phyloP scores from a whole-genome alignment of 92 coral and sea anemone genomes.

The Heteractis magnifica region DNA sequence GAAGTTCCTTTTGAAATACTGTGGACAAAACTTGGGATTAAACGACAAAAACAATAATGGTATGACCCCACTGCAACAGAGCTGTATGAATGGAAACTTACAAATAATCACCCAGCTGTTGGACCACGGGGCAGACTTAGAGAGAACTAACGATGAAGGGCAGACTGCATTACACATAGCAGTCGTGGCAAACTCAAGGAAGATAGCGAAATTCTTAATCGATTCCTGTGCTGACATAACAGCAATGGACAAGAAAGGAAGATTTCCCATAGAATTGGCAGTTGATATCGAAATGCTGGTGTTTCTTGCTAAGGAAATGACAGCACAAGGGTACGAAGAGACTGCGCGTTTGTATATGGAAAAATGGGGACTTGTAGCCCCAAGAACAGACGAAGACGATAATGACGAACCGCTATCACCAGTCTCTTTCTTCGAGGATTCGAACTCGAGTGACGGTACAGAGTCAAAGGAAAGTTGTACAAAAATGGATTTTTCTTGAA shows the following conservation, averaged over 20 bases:
- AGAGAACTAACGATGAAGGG: constrained; percentile 59
- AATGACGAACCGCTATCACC: constrained; percentile 51
- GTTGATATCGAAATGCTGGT: constrained; percentile 66
- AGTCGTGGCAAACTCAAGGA: constrained; percentile 55
- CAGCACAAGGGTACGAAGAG: constrained; percentile 66
- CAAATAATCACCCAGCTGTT: constrained; percentile 53
- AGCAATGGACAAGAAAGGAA: constrained; percentile 63
- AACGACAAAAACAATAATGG: constrained; percentile 69
- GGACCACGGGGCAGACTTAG: constrained; percentile 71
- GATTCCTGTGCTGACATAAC: constrained; percentile 81
- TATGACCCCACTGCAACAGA: constrained; percentile 77
- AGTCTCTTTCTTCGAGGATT: constrained; percentile 34
- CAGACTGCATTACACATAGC: constrained; percentile 72
- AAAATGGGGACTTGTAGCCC: constrained; percentile 67
- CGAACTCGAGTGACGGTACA: constrained; percentile 31
- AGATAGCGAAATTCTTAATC: constrained; percentile 62
- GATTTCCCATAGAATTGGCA: constrained; percentile 76
- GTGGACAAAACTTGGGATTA: constrained; percentile 65
- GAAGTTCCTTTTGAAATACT: constrained; percentile 72
- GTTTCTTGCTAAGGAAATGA: constrained; percentile 64
- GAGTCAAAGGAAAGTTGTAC: constrained; percentile 7
- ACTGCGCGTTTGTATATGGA: constrained; percentile 74
- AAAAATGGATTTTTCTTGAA: constrained; percentile 22
- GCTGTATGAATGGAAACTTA: constrained; percentile 63
- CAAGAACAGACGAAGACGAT: constrained; percentile 37